Base-by-base conservation (phyloP, 2,113 vertebrate genomes). In the Microtus ochrogaster region DNA sequence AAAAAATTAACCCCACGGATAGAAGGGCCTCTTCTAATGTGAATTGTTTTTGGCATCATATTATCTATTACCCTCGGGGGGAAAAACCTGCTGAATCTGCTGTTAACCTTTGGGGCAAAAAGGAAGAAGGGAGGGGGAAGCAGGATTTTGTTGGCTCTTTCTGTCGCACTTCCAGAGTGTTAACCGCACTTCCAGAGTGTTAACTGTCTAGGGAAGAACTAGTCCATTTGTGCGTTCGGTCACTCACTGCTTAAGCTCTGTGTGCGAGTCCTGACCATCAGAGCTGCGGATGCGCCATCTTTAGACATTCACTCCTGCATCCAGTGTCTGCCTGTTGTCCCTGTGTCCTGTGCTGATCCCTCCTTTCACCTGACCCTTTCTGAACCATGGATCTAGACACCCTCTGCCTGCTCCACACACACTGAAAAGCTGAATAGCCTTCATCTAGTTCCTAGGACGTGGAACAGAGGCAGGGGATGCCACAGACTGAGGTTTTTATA, bases 1-100 rank as follows among this genome's bases (percentile, higher is more conserved):
- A 99, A 97, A 96, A 98, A 98, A 98, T 98, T 98, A 98, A 97
- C 98, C 98, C 98, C 90, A 98, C 97, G 96, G 87, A 94, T 98
- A 97, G 92, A 98, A 98, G 98, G 98, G 98, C 96, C 98, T 89
- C 94, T 96, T n/a, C 94, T 98, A 96, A 97, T 97, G 96, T 94
- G 91, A 95, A 96, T 92, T 98, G n/a, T 97, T 83, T 98, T 97
- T 96, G 91, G 2, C 96, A 94, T 96, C 28, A 78, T 33, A 84
- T 95, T 97, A 92, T 97, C 97, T 97, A 92, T 94, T 82, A 30
- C 4, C 33, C 92, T 96, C 85, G 55, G 91, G 76, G 24, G 24
- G 1, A 30, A 21, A 10, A 90, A 58, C 33, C 41, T 94, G 79
- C 94, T 84, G 65, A 93, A 22, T 47, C 89, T 52, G 52, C 52